Base-by-base conservation (phyloP, 2,113 vertebrate species). In the Pholis gunnellus region DNA sequence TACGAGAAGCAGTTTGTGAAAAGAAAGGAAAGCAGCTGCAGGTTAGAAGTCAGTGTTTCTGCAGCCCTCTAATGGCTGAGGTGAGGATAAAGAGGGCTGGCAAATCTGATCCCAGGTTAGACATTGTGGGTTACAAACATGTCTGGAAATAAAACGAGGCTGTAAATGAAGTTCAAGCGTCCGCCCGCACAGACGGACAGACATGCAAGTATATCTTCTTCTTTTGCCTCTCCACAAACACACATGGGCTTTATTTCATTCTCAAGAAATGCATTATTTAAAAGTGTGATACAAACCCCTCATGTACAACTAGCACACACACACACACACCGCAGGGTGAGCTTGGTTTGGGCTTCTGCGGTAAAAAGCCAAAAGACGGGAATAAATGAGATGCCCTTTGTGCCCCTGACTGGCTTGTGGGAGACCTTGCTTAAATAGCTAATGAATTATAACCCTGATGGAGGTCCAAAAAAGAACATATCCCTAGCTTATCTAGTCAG, bases 41-140 rank as follows among this genome's bases (percentile, higher is more conserved):
- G 76, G 72, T 82, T 18, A 67, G 34, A 22, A 72, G 72, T 83
- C 72, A 72, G 68, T 27, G 42, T 66, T 38, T 60, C 13, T 78
- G 59, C 66, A 66, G 72, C 63, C 36, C 14, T 65, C 65, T 64
- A 52, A 65, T 64, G 66, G 68, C 18, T 34, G 56, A 66, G 57
- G 6, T 46, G 27, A 46, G 69, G 20, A 73, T 36, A 44, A 44
- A 40, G 56, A 17, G 54, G n/a, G 44, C 38, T 29, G 54, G 65
- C 31, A 27, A 44, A 82, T 85, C 68, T 61, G 48, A 85, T 87
- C 40, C 44, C 64, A 34, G 25, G 25, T 34, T 66, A 69, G 50
- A n/a, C 61, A 66, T 44, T 29, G 50, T 15, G 29, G 34, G 63
- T 72, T 31, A 38, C 36, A 20, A 27, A 44, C 31, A 52, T 13